Conservation (phyloP, 2,888 invertebrate genomes). For the Andrena minutula region DNA sequence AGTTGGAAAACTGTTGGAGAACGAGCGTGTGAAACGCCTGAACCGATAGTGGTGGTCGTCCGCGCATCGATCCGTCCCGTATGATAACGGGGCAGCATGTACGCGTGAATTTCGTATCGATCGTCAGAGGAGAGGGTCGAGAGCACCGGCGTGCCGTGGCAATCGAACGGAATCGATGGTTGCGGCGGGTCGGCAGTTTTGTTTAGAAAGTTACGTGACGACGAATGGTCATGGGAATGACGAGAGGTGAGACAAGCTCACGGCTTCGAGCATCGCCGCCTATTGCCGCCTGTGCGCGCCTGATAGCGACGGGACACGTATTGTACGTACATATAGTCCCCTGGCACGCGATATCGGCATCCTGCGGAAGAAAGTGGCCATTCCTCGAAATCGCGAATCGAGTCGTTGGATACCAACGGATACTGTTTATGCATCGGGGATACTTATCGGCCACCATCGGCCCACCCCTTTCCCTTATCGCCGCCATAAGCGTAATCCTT, state of each 20-base stretch:
- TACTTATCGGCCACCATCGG: constrained; percentile 6
- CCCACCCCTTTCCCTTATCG: neutral
- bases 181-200: constrained; percentile 67
- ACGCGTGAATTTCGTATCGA: constrained; percentile 52
- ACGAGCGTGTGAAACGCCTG: neutral
- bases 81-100: constrained; percentile 60
- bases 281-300: constrained; percentile 24
- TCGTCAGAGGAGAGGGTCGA: constrained; percentile 5
- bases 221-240: constrained; percentile 77
- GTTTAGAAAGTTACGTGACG: constrained; percentile 77
- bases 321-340: neutral
- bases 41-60: constrained; percentile 17
- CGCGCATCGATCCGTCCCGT: constrained; percentile 69
- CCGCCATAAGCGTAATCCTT: constrained; percentile 2
- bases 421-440: constrained; percentile 19
- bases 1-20: no score
- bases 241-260: constrained; percentile 70
- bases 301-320: constrained; percentile 25
- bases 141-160: constrained; percentile 2
- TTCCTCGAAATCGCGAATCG: constrained; percentile 26
- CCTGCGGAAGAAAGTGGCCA: constrained; percentile 22
- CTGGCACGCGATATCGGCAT: constrained; percentile 34
- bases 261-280: constrained; percentile 39
- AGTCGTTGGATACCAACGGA: constrained; percentile 10
- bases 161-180: constrained; percentile 23